Evolutionary conservation across 2,113 vertebrate species (phyloP).

Genomic region (Psilopsiagon aurifrons): DNA sequence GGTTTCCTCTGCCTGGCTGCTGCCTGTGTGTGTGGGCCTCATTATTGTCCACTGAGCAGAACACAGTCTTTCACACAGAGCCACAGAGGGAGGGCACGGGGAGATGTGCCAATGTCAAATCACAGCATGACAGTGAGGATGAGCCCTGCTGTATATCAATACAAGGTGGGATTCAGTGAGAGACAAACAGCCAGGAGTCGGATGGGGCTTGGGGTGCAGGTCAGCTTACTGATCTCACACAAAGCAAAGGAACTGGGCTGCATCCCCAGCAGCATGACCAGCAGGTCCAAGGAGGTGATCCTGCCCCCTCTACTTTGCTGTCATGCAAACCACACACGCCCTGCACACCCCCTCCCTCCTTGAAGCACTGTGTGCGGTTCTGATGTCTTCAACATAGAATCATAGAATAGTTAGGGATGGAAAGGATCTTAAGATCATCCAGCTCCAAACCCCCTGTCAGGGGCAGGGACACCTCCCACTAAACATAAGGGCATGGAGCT

Average conservation of each 20-base stretch:
- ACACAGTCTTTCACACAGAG: not conserved
- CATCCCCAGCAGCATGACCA: not conserved
- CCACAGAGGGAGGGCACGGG: fast-evolving
- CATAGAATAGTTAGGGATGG: no score
- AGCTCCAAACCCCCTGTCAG: no score
- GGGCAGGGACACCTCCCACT: no score
- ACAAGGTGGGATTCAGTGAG: fast-evolving
- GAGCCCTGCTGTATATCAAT: fast-evolving
- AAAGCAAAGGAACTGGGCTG: not conserved
- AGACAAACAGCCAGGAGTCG: not conserved
- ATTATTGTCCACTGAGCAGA: not conserved
- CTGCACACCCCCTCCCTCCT: not conserved
- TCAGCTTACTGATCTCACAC: not conserved
- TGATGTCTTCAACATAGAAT: not conserved
- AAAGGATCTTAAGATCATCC: no score
- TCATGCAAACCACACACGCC: not conserved
- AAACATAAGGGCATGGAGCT: not conserved
- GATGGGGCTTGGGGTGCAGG: not conserved
- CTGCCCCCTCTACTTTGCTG: not conserved
- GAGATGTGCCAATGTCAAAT: not conserved
- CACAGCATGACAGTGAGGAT: fast-evolving
- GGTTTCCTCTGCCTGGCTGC: not conserved
- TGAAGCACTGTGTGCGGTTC: not conserved
- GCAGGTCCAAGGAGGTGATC: not conserved
- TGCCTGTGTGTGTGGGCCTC: not conserved